Conservation (phyloP, 2,888 invertebrate species). For the Drosophila greeni region DNA sequence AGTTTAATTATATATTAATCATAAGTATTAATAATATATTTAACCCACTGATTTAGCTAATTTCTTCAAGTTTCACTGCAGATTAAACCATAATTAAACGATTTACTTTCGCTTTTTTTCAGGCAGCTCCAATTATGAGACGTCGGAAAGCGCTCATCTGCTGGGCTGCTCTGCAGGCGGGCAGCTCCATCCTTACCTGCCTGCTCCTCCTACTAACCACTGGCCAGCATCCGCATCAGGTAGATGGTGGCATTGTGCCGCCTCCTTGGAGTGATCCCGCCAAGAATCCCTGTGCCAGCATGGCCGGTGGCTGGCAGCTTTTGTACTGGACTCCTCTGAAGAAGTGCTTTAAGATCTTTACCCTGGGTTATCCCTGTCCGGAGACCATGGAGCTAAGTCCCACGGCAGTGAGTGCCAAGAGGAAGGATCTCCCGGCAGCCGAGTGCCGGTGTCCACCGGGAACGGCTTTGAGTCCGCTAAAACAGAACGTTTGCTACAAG, state of each 20-base stretch:
- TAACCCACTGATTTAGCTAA: background rate
- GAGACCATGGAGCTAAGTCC: slow-evolving; percentile 91
- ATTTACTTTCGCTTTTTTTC: slow-evolving; percentile 11
- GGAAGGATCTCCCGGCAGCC: slow-evolving; percentile 82
- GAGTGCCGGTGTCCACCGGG: slow-evolving; percentile 91
- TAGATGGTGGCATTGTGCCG: slow-evolving; percentile 82
- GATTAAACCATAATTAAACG: background rate
- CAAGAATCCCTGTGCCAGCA: slow-evolving; percentile 89
- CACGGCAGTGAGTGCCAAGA: slow-evolving; percentile 72
- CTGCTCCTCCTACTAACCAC: slow-evolving; percentile 56
- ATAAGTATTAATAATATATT: background rate
- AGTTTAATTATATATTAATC: slow-evolving; percentile 3
- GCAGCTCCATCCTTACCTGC: slow-evolving; percentile 60
- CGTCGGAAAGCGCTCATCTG: slow-evolving; percentile 69
- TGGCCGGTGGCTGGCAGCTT: slow-evolving; percentile 91
- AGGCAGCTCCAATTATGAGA: slow-evolving; percentile 55
- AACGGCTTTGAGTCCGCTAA: slow-evolving; percentile 84
- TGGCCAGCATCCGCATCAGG: slow-evolving; percentile 39
- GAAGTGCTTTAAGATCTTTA: slow-evolving; percentile 92
- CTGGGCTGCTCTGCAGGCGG: slow-evolving; percentile 69
- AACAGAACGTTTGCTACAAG: slow-evolving; percentile 85
- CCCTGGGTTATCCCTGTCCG: slow-evolving; percentile 89
- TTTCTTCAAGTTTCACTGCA: background rate
- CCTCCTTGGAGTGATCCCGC: slow-evolving; percentile 92
- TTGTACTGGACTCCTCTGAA: slow-evolving; percentile 91